Evolutionary conservation across 2,888 invertebrate genomes (phyloP).

Genomic region (Oligia latruncula): DNA sequence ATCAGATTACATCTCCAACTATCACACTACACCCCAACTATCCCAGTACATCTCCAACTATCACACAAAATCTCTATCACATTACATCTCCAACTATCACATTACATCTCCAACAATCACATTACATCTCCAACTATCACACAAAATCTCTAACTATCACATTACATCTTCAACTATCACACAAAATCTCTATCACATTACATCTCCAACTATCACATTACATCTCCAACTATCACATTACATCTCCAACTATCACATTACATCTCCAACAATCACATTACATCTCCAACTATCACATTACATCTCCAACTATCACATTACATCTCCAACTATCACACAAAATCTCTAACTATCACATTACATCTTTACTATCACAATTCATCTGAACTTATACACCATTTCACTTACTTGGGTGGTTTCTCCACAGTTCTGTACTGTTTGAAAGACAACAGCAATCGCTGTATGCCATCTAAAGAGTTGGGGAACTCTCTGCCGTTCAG

Average conservation of each 20-base stretch:
- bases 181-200: neutral
- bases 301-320: neutral
- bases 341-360: neutral
- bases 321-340: neutral
- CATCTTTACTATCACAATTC: neutral
- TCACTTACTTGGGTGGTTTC: constrained; percentile 97
- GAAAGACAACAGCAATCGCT: constrained; percentile 96
- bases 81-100: neutral
- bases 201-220: neutral
- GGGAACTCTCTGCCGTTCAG: constrained; percentile 97
- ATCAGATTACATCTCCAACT: neutral
- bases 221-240: neutral
- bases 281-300: neutral
- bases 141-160: neutral
- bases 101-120: neutral
- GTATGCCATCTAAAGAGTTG: constrained; percentile 98
- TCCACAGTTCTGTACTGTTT: constrained; percentile 99
- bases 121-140: neutral
- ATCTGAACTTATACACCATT: neutral
- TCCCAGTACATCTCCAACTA: neutral
- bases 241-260: neutral
- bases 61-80: neutral
- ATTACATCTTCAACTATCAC: neutral
- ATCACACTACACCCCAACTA: neutral
- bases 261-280: neutral